These are phyloP conservation scores for Phymatocera aterrima DNA, from an alignment of 2,888 invertebrate genomes.

Conservation along the genomic window DNA sequence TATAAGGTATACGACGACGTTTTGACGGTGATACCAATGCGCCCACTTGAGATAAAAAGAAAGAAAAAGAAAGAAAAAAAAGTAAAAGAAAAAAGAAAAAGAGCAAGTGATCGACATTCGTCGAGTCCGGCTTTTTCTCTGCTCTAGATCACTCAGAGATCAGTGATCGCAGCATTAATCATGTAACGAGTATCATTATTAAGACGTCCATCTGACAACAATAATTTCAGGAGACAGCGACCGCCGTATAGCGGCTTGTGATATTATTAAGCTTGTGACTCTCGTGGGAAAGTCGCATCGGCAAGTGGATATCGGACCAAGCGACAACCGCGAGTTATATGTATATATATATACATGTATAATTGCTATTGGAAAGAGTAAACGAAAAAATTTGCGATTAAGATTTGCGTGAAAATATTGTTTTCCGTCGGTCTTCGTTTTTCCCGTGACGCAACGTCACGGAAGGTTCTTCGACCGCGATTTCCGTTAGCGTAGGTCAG, in stretches of 20 bases:
- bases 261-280: not conserved
- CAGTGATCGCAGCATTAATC: slow-evolving; percentile 53
- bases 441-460: not conserved
- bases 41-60: not conserved
- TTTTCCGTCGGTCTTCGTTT: not conserved
- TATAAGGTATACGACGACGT: not conserved
- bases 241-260: slow-evolving; percentile 28
- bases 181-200: slow-evolving; percentile 45
- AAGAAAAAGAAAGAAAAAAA: too few species aligned
- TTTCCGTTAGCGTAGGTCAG: not conserved
- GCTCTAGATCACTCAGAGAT: slow-evolving; percentile 53
- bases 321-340: not conserved
- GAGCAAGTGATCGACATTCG: not conserved
- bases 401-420: too few species aligned
- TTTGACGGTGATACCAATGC: not conserved
- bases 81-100: too few species aligned
- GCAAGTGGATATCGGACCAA: too few species aligned
- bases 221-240: slow-evolving; percentile 30
- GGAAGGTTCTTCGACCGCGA: not conserved
- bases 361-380: too few species aligned
- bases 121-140: not conserved
- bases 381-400: too few species aligned
- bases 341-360: not conserved
- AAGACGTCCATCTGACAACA: slow-evolving; percentile 39
- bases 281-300: slow-evolving; percentile 17